These are phyloP conservation scores for Apotomis capreana DNA, from an alignment of 2,888 invertebrate species.

Conservation along the genomic window DNA sequence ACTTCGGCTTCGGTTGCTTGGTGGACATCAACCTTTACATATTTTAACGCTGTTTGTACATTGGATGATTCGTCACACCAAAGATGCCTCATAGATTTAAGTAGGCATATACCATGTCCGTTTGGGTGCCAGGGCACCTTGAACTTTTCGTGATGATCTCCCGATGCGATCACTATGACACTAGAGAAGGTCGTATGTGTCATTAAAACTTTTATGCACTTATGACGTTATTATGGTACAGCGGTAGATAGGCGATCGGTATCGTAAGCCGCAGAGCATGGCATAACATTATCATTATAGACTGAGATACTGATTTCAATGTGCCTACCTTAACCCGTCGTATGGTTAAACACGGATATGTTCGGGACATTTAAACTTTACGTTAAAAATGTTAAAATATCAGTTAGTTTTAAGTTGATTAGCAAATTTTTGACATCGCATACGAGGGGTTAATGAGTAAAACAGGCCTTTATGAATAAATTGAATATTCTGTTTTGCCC, in stretches of 20 bases:
- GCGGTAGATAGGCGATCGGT: conserved; percentile 17
- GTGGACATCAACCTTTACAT: too few relatives aligned
- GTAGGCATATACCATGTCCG: conserved; percentile 23
- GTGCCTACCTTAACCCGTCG: neutral
- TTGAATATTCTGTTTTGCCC: too few relatives aligned
- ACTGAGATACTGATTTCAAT: neutral
- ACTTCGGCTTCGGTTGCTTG: too few relatives aligned
- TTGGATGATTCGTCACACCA: neutral
- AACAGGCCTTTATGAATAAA: too few relatives aligned
- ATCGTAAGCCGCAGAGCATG: conserved; percentile 48
- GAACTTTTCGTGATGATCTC: conserved; percentile 49
- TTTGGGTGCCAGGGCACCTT: conserved; percentile 44
- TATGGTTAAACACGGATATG: too few relatives aligned
- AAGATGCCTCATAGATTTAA: conserved; percentile 23
- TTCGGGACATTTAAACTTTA: too few relatives aligned
- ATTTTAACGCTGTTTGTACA: neutral
- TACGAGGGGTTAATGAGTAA: too few relatives aligned
- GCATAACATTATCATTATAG: conserved; percentile 50
- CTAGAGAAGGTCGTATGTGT: neutral
- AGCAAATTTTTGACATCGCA: too few relatives aligned
- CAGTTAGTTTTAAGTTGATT: too few relatives aligned
- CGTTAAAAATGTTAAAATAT: too few relatives aligned
- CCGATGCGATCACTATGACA: conserved; percentile 9
- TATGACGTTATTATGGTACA: neutral
- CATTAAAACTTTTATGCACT: conserved; percentile 5